phyloP scores from a whole-genome alignment of 2,797 vertebrate genomes.

The Perodicticus potto region DNA sequence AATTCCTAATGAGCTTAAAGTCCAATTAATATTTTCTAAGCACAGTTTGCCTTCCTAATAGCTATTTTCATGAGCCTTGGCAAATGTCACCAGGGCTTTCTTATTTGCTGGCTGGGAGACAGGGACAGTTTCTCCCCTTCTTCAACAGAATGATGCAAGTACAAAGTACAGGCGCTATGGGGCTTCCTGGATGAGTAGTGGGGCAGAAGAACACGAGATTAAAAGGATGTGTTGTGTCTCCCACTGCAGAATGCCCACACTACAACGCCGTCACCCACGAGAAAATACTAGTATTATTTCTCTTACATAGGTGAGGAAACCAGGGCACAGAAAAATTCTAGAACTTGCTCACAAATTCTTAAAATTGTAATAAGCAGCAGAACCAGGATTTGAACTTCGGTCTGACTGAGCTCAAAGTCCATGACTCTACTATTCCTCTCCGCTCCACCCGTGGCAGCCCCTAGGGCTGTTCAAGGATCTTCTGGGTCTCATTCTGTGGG shows the following conservation, averaged over 20 bases:
- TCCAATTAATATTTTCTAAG: slow-evolving; percentile 86
- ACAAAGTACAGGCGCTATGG: not conserved
- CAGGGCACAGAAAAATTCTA: not conserved
- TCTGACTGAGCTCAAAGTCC: not conserved
- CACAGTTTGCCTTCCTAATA: slow-evolving; percentile 84
- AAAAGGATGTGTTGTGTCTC: not conserved
- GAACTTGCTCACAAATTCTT: not conserved
- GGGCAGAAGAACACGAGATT: not conserved
- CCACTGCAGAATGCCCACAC: not conserved
- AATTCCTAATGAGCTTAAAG: slow-evolving; percentile 87
- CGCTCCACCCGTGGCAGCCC: not conserved
- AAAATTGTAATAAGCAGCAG: slow-evolving; percentile 1
- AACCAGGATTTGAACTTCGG: slow-evolving; percentile 9
- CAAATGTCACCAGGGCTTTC: slow-evolving; percentile 75
- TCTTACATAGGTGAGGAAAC: not conserved
- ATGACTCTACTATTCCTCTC: not conserved
- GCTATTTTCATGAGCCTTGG: slow-evolving; percentile 83
- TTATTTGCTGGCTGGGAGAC: slow-evolving; percentile 63
- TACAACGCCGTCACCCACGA: not conserved
- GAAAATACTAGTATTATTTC: not conserved
- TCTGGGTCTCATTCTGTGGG: not conserved
- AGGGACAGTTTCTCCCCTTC: slow-evolving; percentile 3
- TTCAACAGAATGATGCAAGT: not conserved
- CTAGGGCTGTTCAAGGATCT: not conserved
- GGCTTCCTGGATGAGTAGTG: not conserved